phyloP scores from a whole-genome alignment of 2,888 invertebrate species.

The Phengaris alcon region DNA sequence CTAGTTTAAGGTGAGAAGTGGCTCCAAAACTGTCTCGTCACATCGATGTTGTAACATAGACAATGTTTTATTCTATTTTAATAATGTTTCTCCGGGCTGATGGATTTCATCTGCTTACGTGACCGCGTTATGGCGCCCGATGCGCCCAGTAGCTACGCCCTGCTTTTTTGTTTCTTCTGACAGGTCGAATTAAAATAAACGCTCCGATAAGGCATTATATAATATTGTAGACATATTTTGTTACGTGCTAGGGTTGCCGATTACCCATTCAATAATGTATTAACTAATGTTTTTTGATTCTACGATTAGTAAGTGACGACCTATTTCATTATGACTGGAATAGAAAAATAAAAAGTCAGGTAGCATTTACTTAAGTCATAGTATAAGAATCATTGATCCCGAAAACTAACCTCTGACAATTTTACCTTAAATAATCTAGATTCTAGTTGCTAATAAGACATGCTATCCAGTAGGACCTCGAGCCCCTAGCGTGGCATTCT shows the following conservation, averaged over 20 bases:
- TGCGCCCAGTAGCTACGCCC: constrained; percentile 66
- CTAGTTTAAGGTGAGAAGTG: constrained; percentile 15
- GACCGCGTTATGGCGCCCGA: constrained; percentile 48
- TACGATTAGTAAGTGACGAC: too few relatives aligned
- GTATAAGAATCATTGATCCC: too few relatives aligned
- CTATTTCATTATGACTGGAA: too few relatives aligned
- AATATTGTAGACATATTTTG: constrained; percentile 75
- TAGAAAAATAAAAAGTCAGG: too few relatives aligned
- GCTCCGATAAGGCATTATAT: constrained; percentile 74
- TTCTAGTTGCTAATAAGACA: too few relatives aligned
- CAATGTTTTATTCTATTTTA: constrained; percentile 27
- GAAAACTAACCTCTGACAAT: too few relatives aligned
- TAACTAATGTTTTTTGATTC: too few relatives aligned
- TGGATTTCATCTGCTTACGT: constrained; percentile 47
- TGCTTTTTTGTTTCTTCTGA: constrained; percentile 73
- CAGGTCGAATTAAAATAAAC: constrained; percentile 80
- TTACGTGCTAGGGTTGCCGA: constrained; percentile 49
- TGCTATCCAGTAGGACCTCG: too few relatives aligned
- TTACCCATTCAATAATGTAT: too few relatives aligned
- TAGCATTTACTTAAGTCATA: too few relatives aligned
- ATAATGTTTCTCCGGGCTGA: constrained; percentile 38
- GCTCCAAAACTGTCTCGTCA: constrained; percentile 18
- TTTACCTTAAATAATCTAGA: too few relatives aligned
- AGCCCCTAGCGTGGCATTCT: too few relatives aligned
- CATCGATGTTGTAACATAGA: constrained; percentile 25